Conservation (phyloP, 2,113 vertebrate species). For the Pluvianellus socialis region DNA sequence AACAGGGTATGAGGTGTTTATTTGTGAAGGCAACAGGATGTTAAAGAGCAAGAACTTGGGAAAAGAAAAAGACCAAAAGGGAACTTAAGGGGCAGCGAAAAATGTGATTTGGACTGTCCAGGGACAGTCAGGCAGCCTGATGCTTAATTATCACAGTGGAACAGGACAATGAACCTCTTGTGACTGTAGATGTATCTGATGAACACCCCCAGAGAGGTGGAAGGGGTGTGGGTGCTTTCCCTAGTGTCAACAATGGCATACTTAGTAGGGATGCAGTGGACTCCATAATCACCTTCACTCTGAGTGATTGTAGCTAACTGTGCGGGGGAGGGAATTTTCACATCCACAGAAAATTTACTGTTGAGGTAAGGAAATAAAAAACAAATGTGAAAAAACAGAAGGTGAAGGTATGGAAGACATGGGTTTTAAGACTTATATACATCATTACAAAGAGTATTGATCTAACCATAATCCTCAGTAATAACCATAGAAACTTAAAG, state of each 20-base stretch:
- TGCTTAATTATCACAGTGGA: not conserved
- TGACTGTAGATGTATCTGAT: not conserved
- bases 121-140: not conserved
- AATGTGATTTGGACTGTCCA: not conserved
- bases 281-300: not conserved
- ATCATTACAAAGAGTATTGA: not conserved
- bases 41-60: not conserved
- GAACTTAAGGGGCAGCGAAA: not conserved
- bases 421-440: not conserved
- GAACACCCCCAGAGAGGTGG: accelerated
- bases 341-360: not conserved
- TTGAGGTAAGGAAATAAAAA: not conserved
- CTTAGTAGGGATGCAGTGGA: not conserved
- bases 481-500: not conserved
- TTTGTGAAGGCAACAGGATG: not conserved
- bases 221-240: not conserved
- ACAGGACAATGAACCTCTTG: not conserved
- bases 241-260: not conserved
- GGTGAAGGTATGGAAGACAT: not conserved
- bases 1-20: not conserved
- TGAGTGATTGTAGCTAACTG: not conserved
- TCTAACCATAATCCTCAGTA: not conserved
- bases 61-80: not conserved
- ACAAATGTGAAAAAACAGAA: not conserved
- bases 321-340: not conserved